A percentile compares a stretch with the other conserved stretches of the same genome.
Conservation (phyloP, 2,888 invertebrate species). For the Subacronicta megacephala region DNA sequence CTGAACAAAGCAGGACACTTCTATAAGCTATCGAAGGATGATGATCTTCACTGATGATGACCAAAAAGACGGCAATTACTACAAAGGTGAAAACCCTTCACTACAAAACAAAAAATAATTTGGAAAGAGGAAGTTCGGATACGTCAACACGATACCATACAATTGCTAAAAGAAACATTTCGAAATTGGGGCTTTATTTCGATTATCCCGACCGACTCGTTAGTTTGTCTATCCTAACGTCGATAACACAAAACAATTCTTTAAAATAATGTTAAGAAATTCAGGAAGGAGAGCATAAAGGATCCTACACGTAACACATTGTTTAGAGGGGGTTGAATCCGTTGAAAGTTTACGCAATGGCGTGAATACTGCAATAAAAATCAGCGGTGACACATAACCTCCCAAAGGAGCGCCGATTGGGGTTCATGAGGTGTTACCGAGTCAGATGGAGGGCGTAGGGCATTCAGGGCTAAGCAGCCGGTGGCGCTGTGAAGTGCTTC, state of each 20-base stretch:
- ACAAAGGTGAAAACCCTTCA: too few species aligned
- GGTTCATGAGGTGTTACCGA: constrained; percentile 51
- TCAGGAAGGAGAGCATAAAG: constrained; percentile 21
- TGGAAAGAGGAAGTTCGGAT: not conserved
- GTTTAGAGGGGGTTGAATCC: constrained; percentile 26
- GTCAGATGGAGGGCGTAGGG: constrained; percentile 40
- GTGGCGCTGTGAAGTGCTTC: constrained; percentile 70
- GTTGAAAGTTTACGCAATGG: constrained; percentile 37
- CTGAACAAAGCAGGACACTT: too few species aligned
- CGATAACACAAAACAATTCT: constrained; percentile 48
- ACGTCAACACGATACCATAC: not conserved
- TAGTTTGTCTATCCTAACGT: constrained; percentile 43
- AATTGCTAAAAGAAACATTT: constrained; percentile 3
- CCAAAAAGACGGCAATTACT: too few species aligned
- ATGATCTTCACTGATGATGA: too few species aligned
- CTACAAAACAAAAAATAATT: too few species aligned
- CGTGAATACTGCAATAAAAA: constrained; percentile 50
- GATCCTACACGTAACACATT: constrained; percentile 26
- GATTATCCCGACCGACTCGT: constrained; percentile 11
- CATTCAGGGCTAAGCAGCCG: constrained; percentile 58
- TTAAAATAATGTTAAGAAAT: constrained; percentile 23
- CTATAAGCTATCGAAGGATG: too few species aligned
- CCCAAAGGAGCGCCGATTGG: constrained; percentile 26
- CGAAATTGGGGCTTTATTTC: constrained; percentile 17
- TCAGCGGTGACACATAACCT: constrained; percentile 41